Percentiles rank a stretch among this genome's conserved stretches.
Evolutionary conservation across 1,140 invertebrate genomes (phyloP).

Genomic region (Brachionus koreanus): DNA sequence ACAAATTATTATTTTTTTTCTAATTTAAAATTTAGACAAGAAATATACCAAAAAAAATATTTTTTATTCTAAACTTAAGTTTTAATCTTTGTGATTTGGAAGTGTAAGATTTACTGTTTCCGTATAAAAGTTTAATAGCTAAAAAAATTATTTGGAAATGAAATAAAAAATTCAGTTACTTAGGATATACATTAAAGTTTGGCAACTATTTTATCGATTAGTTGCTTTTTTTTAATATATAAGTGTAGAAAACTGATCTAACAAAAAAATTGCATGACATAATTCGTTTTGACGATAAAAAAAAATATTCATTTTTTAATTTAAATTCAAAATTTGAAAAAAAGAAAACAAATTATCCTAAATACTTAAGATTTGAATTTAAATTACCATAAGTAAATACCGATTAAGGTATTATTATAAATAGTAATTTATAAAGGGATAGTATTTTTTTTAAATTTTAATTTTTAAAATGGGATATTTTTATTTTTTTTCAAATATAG

Average conservation of each 20-base stretch:
- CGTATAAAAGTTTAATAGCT: no score
- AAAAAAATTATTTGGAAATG: neutral
- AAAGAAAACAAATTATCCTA: neutral
- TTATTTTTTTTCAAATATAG: neutral
- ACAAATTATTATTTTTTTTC: no score
- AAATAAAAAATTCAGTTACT: neutral
- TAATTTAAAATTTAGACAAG: no score
- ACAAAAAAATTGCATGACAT: no score
- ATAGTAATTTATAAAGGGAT: neutral
- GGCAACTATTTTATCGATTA: neutral
- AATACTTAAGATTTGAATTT: neutral
- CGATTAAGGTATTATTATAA: neutral
- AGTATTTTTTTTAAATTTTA: neutral
- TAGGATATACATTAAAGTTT: neutral
- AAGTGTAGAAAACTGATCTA: no score
- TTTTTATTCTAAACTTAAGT: no score
- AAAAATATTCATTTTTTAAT: neutral
- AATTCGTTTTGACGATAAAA: no score
- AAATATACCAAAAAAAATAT: no score
- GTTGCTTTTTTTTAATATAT: neutral
- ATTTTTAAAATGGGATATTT: neutral
- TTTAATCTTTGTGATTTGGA: no score
- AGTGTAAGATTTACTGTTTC: no score
- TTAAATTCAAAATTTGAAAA: neutral
- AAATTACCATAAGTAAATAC: neutral